Conservation (phyloP, 1,140 invertebrate genomes). For the Pseudomyrmex flavicornis region DNA sequence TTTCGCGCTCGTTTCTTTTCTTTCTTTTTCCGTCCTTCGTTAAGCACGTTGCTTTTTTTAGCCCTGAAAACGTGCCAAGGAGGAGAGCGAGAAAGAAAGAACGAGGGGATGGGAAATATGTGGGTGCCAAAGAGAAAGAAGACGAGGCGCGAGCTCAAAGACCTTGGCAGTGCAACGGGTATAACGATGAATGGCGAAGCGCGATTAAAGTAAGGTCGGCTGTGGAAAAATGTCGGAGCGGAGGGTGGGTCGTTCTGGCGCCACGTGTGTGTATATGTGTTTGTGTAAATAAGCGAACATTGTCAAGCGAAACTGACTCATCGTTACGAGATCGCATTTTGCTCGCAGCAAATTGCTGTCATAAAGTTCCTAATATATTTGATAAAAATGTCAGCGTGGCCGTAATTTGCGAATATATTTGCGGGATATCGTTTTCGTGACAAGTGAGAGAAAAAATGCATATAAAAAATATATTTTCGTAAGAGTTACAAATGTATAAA, state of each 20-base stretch:
- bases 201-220: constrained; percentile 45
- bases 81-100: constrained; percentile 23
- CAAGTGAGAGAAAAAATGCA: too few relatives aligned
- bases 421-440: constrained; percentile 1
- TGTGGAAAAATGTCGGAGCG: constrained; percentile 35
- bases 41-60: constrained; percentile 59
- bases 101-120: constrained; percentile 3
- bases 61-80: constrained; percentile 71
- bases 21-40: constrained; percentile 37
- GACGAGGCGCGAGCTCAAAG: constrained; percentile 44
- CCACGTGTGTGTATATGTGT: constrained; percentile 23
- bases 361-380: not conserved
- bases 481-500: not conserved
- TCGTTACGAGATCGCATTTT: not conserved
- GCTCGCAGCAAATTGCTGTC: constrained; percentile 1
- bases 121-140: constrained; percentile 49
- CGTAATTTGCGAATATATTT: not conserved
- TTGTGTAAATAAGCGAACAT: constrained; percentile 25
- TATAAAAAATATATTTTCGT: not conserved
- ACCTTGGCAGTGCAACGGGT: constrained; percentile 61
- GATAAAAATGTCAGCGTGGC: not conserved
- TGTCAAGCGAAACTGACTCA: constrained; percentile 38
- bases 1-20: not conserved
- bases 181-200: constrained; percentile 60
- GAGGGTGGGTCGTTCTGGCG: constrained; percentile 31